Evolutionary conservation across 2,797 vertebrate species (phyloP), one percentile per base, ranked within the genome.

Genomic region (Novumbra hubbsi): DNA sequence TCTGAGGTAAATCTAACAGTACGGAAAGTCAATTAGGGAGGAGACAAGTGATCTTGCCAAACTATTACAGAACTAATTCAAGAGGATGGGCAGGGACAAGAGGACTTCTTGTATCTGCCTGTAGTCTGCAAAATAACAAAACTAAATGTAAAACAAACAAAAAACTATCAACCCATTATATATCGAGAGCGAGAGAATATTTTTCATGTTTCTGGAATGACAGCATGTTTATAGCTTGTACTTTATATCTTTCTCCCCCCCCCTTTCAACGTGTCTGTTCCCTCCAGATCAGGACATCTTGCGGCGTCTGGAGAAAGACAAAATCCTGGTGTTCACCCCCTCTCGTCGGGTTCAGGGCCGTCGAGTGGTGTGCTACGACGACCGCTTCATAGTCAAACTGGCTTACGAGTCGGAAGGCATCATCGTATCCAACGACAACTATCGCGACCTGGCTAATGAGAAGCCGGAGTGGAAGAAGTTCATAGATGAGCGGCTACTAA

Each of bases 391-490:
- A 1, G 96, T 99, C 85, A 99, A 98, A 86, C 81, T 99, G 90
- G 97, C 97, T 17, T 96, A 96, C 0, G 97, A 99, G 84, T 98
- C 97, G 0, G 96, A 98, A 0, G 98, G 97, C 70, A 96, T 99
- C 76, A 99, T 99, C 48, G 98, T 99, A 45, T 99, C 98, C 70
- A 99, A 99, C 1, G 98, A 99, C 84, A 99, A 99, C 94, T 99
- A 99, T 92, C 95, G 98, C 41, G 97, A 99, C 81, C 88, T 99
- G 63, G 96, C 96, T 68, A 98, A 98, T 70, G 98, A 99, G 83
- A 99, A 98, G 78, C 96, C 96, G 0, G 97, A 99, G 81, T 99
- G 97, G 98, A 99, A 98, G 93, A 98, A 96, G 84, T 98, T 99
- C 88, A 97, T 99, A 64, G 97, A 99, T 41, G 96, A 99, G 73